Percentiles rank a stretch among this genome's conserved stretches.
Evolutionary conservation across 1,140 invertebrate genomes (phyloP).

Genomic region (Leptopilina boulardi): DNA sequence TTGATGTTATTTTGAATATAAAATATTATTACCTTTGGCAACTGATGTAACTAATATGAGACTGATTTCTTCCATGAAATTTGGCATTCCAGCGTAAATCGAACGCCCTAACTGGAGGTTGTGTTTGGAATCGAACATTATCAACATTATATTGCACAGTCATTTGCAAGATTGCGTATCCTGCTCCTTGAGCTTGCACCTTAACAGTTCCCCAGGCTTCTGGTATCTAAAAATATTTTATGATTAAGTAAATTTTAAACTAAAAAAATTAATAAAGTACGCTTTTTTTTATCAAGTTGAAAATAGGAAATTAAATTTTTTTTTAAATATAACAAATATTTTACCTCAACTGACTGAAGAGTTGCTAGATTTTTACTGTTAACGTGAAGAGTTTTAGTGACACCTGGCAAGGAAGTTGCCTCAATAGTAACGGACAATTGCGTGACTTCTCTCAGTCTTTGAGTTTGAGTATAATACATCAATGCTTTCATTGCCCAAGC

Average conservation of each 20-base stretch:
- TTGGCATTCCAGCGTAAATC: slow-evolving; percentile 82
- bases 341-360: slow-evolving; percentile 85
- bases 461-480: slow-evolving; percentile 91
- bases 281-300: too few species aligned
- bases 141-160: slow-evolving; percentile 97
- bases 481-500: slow-evolving; percentile 92
- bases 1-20: slow-evolving; percentile 6
- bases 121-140: slow-evolving; percentile 88
- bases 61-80: slow-evolving; percentile 94
- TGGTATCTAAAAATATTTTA: slow-evolving; percentile 81
- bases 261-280: neutral
- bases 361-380: slow-evolving; percentile 85
- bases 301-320: neutral
- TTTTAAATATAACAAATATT: neutral
- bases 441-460: slow-evolving; percentile 92
- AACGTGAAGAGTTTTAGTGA: slow-evolving; percentile 82
- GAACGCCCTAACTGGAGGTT: slow-evolving; percentile 88
- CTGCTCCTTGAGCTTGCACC: slow-evolving; percentile 92
- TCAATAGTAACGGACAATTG: slow-evolving; percentile 88
- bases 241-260: neutral
- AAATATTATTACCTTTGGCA: slow-evolving; percentile 83
- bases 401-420: slow-evolving; percentile 86
- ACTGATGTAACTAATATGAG: slow-evolving; percentile 89
- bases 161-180: slow-evolving; percentile 94
- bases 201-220: slow-evolving; percentile 95